Evolutionary conservation across 2,888 invertebrate species (phyloP).

Genomic region (Pseudococcus longispinus): DNA sequence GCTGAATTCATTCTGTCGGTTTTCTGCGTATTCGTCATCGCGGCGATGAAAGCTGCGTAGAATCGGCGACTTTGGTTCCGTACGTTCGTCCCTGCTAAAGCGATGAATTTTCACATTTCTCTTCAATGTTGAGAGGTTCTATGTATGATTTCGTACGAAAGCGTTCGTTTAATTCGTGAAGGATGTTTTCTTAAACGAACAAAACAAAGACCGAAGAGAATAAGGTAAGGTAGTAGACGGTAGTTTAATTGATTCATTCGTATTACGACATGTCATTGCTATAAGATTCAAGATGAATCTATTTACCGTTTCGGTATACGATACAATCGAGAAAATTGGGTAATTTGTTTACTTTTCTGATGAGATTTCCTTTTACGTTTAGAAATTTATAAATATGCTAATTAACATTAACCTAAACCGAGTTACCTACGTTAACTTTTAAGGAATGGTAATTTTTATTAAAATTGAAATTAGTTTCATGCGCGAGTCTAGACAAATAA

Average conservation of each 20-base stretch:
- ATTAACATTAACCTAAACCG: not conserved
- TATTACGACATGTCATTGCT: not conserved
- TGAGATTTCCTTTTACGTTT: not conserved
- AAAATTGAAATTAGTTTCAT: not conserved
- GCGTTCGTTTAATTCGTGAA: too few species aligned
- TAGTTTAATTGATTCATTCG: not conserved
- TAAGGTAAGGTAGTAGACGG: too few species aligned
- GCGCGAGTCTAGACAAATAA: not conserved
- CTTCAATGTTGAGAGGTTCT: too few species aligned
- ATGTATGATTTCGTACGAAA: too few species aligned
- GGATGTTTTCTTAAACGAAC: not conserved
- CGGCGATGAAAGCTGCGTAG: too few species aligned
- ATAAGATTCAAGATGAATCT: not conserved
- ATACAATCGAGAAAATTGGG: not conserved
- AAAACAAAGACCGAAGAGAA: not conserved
- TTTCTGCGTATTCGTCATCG: too few species aligned
- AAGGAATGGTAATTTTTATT: not conserved
- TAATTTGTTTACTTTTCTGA: not conserved
- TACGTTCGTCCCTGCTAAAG: too few species aligned
- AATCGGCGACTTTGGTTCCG: too few species aligned
- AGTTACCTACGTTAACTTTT: not conserved
- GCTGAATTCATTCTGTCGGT: not conserved
- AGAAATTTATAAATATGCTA: not conserved
- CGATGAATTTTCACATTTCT: too few species aligned
- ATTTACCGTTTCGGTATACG: not conserved